Conservation (phyloP, 1,140 invertebrate genomes). For the Achroia grisella region DNA sequence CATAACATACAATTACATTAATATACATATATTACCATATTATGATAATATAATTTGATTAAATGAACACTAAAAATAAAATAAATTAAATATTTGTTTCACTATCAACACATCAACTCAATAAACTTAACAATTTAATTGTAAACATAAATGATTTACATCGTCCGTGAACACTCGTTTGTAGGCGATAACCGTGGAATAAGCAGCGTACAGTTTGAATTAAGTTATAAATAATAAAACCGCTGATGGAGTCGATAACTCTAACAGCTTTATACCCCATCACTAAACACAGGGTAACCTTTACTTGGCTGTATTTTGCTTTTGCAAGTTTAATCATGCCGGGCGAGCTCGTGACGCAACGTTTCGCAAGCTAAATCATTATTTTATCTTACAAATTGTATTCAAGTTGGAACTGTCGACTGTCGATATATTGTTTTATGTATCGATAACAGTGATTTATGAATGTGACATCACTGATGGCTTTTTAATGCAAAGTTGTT, state of each 20-base stretch:
- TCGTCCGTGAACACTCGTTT: no score
- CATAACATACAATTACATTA: no score
- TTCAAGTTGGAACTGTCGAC: constrained; percentile 42
- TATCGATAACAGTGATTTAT: constrained; percentile 14
- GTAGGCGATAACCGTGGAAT: no score
- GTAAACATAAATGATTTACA: neutral
- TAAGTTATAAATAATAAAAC: neutral
- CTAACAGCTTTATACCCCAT: constrained; percentile 14
- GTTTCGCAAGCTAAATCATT: constrained; percentile 69
- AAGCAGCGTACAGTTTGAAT: no score
- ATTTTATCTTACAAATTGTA: constrained; percentile 72
- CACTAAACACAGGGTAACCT: constrained; percentile 58
- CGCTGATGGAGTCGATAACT: constrained; percentile 14
- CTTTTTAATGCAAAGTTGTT: constrained; percentile 16
- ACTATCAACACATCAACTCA: no score
- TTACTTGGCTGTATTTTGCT: constrained; percentile 66
- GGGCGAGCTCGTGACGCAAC: constrained; percentile 61
- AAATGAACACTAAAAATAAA: no score
- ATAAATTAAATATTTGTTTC: no score
- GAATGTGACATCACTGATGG: constrained; percentile 15
- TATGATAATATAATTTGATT: no score
- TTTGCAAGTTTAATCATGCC: constrained; percentile 72
- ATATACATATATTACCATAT: no score
- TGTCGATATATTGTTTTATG: constrained; percentile 32
- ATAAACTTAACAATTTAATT: neutral